Evolutionary conservation across 2,113 vertebrate species (phyloP), one percentile per base, ranked within the genome.

Genomic region (Brachionichthys hirsutus): DNA sequence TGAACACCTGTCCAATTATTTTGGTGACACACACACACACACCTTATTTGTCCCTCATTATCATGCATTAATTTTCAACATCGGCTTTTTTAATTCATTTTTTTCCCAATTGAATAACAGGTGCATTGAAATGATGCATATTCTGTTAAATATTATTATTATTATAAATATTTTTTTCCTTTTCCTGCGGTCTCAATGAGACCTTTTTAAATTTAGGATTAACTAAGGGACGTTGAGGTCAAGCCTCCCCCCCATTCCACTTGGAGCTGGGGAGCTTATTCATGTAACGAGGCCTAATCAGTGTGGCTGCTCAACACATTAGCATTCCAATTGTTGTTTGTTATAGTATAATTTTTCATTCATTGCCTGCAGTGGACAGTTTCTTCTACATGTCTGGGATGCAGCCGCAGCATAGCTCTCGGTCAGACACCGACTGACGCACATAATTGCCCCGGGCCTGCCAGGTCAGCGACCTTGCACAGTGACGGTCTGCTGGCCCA

Each of bases 381-480:
- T 73, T 67, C 45, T 69, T 9, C 67, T 64, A 56, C 67, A 66
- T 77, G 64, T 66, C 34, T 20, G 45, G 52, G 47, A 65, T 66
- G 62, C 57, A 73, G 59, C 56, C 53, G 56, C 35, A 62, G 58
- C 47, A 24, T 63, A 62, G 68, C 73, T 47, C 6, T 13, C 45
- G 71, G 71, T 81, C 58, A 71, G 41, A 57, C 66, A 70, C 64
- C 51, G 64, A 54, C 51, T 50, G 58, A 59, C 62, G 47, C 62
- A 46, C 66, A 70, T 57, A 71, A 68, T 60, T 67, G 73, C 62
- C 64, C 66, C 24, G 70, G 68, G 72, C 63, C 34, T 60, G 69
- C 75, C 65, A 73, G 73, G 67, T 77, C 53, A 34, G 38, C 81
- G 83, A 88, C 87, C 87, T 90, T 88, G 82, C 71, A 77, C 74